Conservation (phyloP, 2,113 vertebrate genomes). For the Prionailurus bengalensis region DNA sequence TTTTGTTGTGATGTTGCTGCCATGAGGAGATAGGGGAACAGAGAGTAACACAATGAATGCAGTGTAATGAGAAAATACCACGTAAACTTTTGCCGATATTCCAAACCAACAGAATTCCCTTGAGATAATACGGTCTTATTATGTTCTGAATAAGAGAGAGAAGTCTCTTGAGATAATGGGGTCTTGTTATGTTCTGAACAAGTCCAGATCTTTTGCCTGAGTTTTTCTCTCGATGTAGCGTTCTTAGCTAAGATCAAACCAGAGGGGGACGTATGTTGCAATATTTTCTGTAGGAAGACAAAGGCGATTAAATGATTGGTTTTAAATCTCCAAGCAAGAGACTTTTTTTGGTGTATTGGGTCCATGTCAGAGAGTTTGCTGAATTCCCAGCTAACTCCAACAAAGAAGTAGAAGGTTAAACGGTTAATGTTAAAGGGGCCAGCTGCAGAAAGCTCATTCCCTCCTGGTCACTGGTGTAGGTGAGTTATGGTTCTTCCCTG, state of each 20-base stretch:
- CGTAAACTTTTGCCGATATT: background rate
- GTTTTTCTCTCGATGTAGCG: background rate
- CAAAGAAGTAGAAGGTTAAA: background rate
- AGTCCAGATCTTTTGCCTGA: background rate
- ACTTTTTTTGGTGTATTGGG: background rate
- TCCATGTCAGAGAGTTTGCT: background rate
- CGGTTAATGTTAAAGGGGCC: no score
- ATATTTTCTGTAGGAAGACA: constrained; percentile 14
- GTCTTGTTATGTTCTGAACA: background rate
- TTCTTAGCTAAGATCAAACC: background rate
- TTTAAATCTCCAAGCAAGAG: background rate
- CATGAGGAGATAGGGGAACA: background rate
- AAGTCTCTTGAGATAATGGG: background rate
- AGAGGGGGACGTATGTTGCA: background rate
- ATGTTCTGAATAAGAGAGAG: background rate
- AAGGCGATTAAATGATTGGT: background rate
- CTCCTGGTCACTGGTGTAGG: background rate
- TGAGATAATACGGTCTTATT: background rate
- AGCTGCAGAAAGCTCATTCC: background rate
- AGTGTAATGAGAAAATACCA: background rate
- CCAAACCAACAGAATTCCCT: background rate
- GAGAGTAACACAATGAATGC: background rate
- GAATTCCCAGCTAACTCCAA: background rate
- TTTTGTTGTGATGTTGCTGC: background rate
- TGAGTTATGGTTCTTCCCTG: background rate